Evolutionary conservation across 2,797 vertebrate species (phyloP).

Genomic region (Melanotaenia maccullochi): DNA sequence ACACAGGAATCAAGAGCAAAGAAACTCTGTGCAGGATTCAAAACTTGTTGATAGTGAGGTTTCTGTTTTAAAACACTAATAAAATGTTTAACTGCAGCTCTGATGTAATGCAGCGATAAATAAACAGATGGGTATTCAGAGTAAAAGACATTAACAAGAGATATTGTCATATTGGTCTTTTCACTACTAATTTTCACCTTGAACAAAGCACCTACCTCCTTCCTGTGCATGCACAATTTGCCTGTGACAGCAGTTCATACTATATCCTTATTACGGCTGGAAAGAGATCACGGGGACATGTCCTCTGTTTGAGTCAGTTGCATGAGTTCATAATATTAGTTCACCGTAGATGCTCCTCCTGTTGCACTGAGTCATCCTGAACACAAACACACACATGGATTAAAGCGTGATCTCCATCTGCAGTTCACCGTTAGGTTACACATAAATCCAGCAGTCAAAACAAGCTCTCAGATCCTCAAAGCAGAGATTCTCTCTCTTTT

Average conservation of each 20-base stretch:
- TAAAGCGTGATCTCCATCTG: background rate
- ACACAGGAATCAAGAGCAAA: background rate
- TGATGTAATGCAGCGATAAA: background rate
- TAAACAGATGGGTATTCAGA: background rate
- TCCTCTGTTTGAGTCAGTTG: background rate
- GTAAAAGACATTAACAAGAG: background rate
- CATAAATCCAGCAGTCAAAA: background rate
- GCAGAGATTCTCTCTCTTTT: too few species aligned
- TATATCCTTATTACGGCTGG: background rate
- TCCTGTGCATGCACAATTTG: background rate
- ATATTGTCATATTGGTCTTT: background rate
- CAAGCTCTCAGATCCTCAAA: background rate
- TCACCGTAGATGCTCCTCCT: conserved; percentile 20
- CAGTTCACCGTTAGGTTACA: conserved; percentile 3
- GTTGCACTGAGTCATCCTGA: conserved; percentile 24
- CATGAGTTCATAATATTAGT: conserved; percentile 15
- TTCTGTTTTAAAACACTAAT: background rate
- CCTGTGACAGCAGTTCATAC: background rate
- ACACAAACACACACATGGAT: conserved; percentile 10
- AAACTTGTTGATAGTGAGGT: background rate
- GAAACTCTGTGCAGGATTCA: background rate
- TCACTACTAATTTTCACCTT: background rate
- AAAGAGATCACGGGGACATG: background rate
- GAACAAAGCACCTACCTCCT: background rate
- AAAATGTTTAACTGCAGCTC: background rate